Conservation (phyloP, 1,140 invertebrate species). For the Leptopilina boulardi region DNA sequence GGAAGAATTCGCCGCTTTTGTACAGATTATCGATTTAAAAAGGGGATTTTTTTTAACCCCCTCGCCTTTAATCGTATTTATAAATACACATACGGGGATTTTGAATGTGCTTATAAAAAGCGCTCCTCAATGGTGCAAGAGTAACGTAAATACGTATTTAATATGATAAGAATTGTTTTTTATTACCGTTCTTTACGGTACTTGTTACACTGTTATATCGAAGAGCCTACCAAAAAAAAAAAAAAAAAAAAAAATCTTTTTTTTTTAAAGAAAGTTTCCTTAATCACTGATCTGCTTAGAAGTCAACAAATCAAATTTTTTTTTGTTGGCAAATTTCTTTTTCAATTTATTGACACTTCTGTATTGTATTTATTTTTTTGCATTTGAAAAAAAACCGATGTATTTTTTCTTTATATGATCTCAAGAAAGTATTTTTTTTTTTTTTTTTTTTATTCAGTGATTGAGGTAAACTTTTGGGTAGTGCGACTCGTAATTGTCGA, state of each 20-base stretch:
- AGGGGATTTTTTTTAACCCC: slow-evolving; percentile 34
- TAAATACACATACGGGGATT: slow-evolving; percentile 43
- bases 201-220: slow-evolving; percentile 47
- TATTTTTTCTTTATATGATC: slow-evolving; percentile 40
- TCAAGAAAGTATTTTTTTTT: no score
- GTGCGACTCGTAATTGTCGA: slow-evolving; percentile 4
- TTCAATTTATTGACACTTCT: slow-evolving; percentile 6
- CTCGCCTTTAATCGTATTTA: background rate
- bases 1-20: slow-evolving; percentile 7
- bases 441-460: slow-evolving; percentile 1
- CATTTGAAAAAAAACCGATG: background rate
- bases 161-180: slow-evolving; percentile 38
- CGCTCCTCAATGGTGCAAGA: slow-evolving; percentile 47
- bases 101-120: slow-evolving; percentile 55
- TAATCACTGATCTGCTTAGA: slow-evolving; percentile 4
- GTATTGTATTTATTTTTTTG: slow-evolving; percentile 36
- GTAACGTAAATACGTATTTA: slow-evolving; percentile 38
- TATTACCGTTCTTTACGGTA: slow-evolving; percentile 43
- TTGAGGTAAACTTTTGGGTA: background rate
- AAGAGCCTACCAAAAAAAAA: slow-evolving; percentile 5
- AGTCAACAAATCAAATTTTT: background rate
- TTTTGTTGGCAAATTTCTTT: slow-evolving; percentile 33
- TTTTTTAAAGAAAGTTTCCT: slow-evolving; percentile 42
- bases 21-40: slow-evolving; percentile 29
- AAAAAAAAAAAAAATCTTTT: slow-evolving; percentile 21